Evolutionary conservation across 2,888 invertebrate genomes (phyloP), one percentile per base, ranked within the genome.

Genomic region (Augochlorella aurata): DNA sequence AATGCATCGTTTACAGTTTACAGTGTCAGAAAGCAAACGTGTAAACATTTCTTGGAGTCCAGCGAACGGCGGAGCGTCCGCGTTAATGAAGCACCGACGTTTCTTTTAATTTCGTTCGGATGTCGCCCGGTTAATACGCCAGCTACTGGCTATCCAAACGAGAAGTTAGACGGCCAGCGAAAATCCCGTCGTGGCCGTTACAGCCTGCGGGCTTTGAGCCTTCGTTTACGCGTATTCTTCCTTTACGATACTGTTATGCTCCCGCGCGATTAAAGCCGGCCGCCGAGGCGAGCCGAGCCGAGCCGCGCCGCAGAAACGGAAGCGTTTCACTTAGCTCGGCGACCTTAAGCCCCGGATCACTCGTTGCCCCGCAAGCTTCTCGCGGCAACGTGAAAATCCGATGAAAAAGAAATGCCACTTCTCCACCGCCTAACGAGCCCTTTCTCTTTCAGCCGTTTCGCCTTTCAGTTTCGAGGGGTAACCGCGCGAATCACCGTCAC

Each of bases 151-250:
- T 82, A 83, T 66, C 68, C 76, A 77, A 87, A 87, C 76, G 85
- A 85, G 86, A 83, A 88, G 89, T 87, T 87, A 87, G 86, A 74
- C 74, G 78, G 74, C 63, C 78, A 63, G 69, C 69, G 84, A 85
- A 86, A 89, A 89, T 90, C 88, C 86, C 84, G 75, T 24, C 79
- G 83, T 65, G 81, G 81, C 82, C 83, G 83, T 89, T 88, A 61
- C 67, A 63, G 69, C 75, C 38, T 18, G 63, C 63, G 44, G 5
- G n/a, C 10, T 0, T 87, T 79, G 87, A 87, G 71, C 74, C 49
- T 77, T 54, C 54, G 50, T 65, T 73, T 75, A 71, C 67, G 79
- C 38, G 66, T 70, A 65, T 79, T 47, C 75, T 16, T 74, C 84
- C 68, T 88, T 88, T 84, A 88, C 84, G 79, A 81, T 85, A 84